Evolutionary conservation across 2,888 invertebrate genomes (phyloP).

Genomic region (Eucriotettix oculatus): DNA sequence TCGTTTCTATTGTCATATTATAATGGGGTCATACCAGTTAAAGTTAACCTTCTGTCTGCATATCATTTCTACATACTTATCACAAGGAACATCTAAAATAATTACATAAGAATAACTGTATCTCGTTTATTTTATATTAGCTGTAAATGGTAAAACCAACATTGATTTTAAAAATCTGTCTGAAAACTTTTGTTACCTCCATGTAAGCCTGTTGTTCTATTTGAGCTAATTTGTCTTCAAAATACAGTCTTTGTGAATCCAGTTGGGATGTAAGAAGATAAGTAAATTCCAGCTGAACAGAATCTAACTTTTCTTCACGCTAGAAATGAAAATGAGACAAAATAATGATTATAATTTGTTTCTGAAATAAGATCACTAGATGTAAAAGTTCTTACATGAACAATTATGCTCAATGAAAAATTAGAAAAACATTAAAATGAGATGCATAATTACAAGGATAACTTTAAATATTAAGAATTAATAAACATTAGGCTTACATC

Average conservation of each 20-base stretch:
- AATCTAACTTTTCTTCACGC: constrained; percentile 65
- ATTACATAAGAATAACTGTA: no score
- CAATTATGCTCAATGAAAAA: no score
- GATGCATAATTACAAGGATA: background rate
- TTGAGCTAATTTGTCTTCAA: constrained; percentile 57
- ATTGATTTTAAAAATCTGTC: background rate
- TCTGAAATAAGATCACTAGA: no score
- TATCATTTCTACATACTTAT: no score
- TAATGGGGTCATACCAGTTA: no score
- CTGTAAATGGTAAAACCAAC: background rate
- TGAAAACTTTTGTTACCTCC: constrained; percentile 14
- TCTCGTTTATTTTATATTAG: no score
- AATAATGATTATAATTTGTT: background rate
- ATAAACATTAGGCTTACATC: background rate
- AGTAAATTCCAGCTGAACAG: constrained; percentile 90
- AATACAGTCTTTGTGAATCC: constrained; percentile 83
- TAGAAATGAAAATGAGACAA: background rate
- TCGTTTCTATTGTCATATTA: no score
- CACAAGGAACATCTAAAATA: no score
- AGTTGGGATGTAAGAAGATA: constrained; percentile 89
- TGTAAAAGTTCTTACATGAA: no score
- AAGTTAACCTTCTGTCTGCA: no score
- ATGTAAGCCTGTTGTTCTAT: constrained; percentile 23
- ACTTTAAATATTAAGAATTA: background rate
- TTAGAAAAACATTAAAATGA: no score